Percentiles rank a stretch among this genome's conserved stretches.
These are phyloP conservation scores for Paelopatides confundens DNA, from an alignment of 53 echinoderm and acorn worm genomes.

Conservation along the genomic window DNA sequence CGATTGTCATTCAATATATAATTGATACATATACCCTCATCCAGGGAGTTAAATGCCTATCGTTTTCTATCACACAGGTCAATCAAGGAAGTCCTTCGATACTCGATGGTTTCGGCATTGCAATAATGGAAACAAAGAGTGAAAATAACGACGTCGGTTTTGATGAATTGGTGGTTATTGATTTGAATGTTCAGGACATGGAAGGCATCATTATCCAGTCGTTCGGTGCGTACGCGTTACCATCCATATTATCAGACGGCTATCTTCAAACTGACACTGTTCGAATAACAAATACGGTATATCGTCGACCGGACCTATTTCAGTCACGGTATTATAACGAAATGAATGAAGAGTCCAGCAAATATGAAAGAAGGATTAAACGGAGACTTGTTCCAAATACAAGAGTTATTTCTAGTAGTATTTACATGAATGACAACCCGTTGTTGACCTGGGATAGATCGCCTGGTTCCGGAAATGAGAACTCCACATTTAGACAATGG, in stretches of 20 bases:
- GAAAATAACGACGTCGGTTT: no score
- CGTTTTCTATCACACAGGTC: no score
- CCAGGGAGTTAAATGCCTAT: no score
- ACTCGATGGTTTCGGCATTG: no score
- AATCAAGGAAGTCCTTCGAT: no score
- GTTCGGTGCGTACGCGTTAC: neutral
- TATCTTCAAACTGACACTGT: neutral
- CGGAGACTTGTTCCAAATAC: conserved; percentile 40
- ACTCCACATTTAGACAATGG: conserved; percentile 30
- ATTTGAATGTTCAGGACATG: no score
- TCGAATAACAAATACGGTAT: neutral
- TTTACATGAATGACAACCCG: neutral
- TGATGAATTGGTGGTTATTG: no score
- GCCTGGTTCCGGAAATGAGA: neutral
- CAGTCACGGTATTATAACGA: neutral
- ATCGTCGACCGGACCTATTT: neutral
- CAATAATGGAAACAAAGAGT: no score
- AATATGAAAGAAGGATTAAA: neutral
- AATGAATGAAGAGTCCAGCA: neutral
- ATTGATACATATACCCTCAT: no score
- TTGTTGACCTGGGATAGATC: conserved; percentile 33
- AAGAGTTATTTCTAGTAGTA: neutral
- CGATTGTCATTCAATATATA: no score
- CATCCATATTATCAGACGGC: neutral
- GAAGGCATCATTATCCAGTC: no score